Base-by-base conservation (phyloP, 23 tunicate species). In the Styela plicata region DNA sequence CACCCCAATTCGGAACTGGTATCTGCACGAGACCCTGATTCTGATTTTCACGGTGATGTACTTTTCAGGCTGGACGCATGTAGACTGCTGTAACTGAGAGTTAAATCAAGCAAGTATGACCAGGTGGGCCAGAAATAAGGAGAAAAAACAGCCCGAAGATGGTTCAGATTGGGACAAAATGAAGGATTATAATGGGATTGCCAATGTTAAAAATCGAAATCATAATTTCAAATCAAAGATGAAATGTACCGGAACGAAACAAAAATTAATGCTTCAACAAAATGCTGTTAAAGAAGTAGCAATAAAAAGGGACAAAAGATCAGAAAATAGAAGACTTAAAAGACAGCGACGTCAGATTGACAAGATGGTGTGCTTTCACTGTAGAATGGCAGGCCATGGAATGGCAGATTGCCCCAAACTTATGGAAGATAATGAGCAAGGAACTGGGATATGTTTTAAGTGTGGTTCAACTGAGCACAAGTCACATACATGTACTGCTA, bases 331-430 rank as follows among this genome's bases (percentile, higher is more conserved):
- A 13, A 73, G 91, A 52, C 71, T 92, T 29, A 87, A 92, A 65
- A 34, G 89, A 63, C 74, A 67, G 1, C 64, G 97, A 34, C 79
- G 79, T 37, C 79, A 75, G 33, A 86, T 85, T 31, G 86, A 91
- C 1, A 52, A 70, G 1, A 87, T 80, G 96, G 92, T 90, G 3
- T 96, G 99, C 44, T 96, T 96, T 84, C 96, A 96, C 66, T 96
- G 99, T 62, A 89, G 99, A 20, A 90, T 84, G 89, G 78, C 92
- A 0, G 99, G 99, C 1, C 99, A 96, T 86, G 96, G 96, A 28
- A 90, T 96, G 91, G 99, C 92, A 33, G 99, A 96, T 73, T 96
- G 99, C 70, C 99, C 96, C 18, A 64, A 73, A 34, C 5, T 82
- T n/a, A 79, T 77, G 63, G 88, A 83, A 19, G 99, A 91, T 33